Evolutionary conservation across 1,140 invertebrate species (phyloP), one percentile per base, ranked within the genome.

Genomic region (Meloidogyne chitwoodi): DNA sequence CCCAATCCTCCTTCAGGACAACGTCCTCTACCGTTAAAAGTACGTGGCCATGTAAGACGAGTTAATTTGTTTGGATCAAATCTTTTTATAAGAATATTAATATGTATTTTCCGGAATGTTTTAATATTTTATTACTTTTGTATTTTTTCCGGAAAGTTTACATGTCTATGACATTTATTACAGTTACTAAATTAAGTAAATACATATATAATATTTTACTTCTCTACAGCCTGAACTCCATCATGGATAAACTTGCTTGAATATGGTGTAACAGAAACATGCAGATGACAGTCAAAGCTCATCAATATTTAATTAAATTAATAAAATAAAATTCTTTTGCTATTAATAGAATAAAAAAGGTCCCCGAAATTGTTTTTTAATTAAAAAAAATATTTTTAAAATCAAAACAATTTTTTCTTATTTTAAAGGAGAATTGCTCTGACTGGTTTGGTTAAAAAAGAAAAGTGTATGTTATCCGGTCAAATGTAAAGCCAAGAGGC

Each of bases 1-100:
- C 77, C 76, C 1, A 26, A 12, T 16, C 77, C 77, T 38, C 77
- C 77, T 26, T 78, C 77, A 10, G 77, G 31, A 26, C 64, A 22
- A 6, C 74, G 71, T 14, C 74, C 64, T 22, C 16, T 48, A 65
- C 64, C 74, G 11, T 73, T 68, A 31, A 48, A 73, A 11, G 44
- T 22, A n/a, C 74, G 69, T 3, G 70, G 70, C 70, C 70, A 73
- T 8, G 70, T 19, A 31, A 61, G 48, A 14, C 70, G 70, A 26
- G 4, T 22, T 24, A 73, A 64, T 11, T 27, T 61, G 27, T 61
- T 38, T 1, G 70, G 70, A 22, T 75, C 74, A 44, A 75, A 73
- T 63, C 74, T 38, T 26, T 31, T 29, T 16, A 70, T 22, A 6
- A 8, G 68, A 70, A 56, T 6, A 56, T 56, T 56, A n/a, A 19